Evolutionary conservation across 2,797 vertebrate species (phyloP).

Genomic region (Lagocephalus sceleratus): DNA sequence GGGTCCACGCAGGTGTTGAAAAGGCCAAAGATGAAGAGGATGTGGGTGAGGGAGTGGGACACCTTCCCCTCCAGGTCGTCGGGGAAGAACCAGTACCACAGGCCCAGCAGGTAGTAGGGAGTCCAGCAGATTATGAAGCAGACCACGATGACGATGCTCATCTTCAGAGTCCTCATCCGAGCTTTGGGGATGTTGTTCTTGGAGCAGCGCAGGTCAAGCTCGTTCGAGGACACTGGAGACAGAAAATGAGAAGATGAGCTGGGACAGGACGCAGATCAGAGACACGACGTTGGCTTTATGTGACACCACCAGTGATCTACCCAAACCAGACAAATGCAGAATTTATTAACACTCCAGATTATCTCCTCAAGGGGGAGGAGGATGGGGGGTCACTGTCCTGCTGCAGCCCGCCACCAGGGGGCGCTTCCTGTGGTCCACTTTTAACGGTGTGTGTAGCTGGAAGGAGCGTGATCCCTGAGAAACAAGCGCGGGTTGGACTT

Average conservation of each 20-base stretch:
- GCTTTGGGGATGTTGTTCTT: constrained; percentile 88
- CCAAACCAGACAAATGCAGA: no score
- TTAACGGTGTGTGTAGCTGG: no score
- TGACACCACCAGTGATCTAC: no score
- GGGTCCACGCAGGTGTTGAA: constrained; percentile 91
- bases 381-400: no score
- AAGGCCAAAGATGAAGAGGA: constrained; percentile 90
- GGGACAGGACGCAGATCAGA: no score
- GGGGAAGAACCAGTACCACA: constrained; percentile 97
- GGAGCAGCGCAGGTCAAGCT: constrained; percentile 80
- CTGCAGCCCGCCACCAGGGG: no score
- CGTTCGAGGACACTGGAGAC: constrained; percentile 61
- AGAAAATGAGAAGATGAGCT: constrained; percentile 2
- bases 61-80: constrained; percentile 78
- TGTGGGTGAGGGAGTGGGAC: constrained; percentile 82
- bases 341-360: no score
- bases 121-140: constrained; percentile 93
- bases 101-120: constrained; percentile 89
- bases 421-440: no score
- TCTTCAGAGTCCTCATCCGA: constrained; percentile 85
- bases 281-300: no score
- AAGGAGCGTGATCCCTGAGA: no score
- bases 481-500: constrained; percentile 37
- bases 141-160: constrained; percentile 88
- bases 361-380: no score